These are phyloP conservation scores for Chrysolina haemoptera DNA, from an alignment of 2,888 invertebrate species.

Conservation along the genomic window DNA sequence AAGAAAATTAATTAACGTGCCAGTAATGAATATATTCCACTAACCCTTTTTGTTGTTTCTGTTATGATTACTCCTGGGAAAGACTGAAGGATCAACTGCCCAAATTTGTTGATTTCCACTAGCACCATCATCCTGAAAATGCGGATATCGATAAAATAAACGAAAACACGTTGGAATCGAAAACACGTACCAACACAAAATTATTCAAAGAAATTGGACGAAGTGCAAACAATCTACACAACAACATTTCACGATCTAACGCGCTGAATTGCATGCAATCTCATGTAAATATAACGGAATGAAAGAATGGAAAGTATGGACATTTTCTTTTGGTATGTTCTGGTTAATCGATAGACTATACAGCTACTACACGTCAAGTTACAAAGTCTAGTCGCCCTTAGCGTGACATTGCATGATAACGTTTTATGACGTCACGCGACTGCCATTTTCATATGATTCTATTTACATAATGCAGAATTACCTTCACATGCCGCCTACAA, in stretches of 20 bases:
- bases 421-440: conserved; percentile 54
- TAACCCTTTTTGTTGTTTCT: conserved; percentile 56
- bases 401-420: conserved; percentile 66
- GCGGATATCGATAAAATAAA: conserved; percentile 25
- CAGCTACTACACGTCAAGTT: conserved; percentile 29
- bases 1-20: neutral
- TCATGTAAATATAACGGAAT: conserved; percentile 34
- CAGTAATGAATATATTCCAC: conserved; percentile 27
- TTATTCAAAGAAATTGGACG: conserved; percentile 65
- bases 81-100: conserved; percentile 63
- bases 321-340: conserved; percentile 33
- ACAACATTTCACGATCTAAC: conserved; percentile 62
- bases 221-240: conserved; percentile 68
- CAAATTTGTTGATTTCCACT: conserved; percentile 60
- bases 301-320: conserved; percentile 35
- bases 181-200: conserved; percentile 63
- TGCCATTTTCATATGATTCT: conserved; percentile 7
- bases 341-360: conserved; percentile 54
- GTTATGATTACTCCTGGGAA: conserved; percentile 54
- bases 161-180: conserved; percentile 1
- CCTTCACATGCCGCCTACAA: conserved; percentile 11
- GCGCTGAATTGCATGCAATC: conserved; percentile 34
- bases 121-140: conserved; percentile 61
- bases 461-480: conserved; percentile 12
- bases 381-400: conserved; percentile 52